These are phyloP conservation scores for Sminthopsis crassicaudata DNA, from an alignment of 2,113 vertebrate genomes.

Conservation along the genomic window DNA sequence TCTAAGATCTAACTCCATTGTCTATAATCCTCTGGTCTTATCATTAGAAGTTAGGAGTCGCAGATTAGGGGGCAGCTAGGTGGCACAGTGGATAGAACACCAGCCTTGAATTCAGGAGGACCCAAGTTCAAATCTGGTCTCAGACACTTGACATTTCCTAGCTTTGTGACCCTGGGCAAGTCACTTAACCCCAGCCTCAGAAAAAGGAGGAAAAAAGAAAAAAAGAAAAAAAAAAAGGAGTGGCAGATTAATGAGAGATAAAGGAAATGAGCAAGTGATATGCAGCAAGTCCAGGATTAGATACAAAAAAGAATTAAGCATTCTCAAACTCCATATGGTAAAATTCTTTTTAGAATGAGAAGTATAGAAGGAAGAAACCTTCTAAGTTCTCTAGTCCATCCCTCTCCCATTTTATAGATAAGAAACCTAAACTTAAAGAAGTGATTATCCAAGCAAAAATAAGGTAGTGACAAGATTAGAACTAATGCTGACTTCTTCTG, in stretches of 20 bases:
- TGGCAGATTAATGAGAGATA: background rate
- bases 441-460: background rate
- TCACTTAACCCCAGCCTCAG: no score
- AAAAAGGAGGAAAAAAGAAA: no score
- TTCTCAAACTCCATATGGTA: background rate
- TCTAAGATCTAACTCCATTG: background rate
- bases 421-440: background rate
- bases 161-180: no score
- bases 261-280: background rate
- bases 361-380: background rate
- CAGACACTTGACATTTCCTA: no score
- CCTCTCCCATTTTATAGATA: background rate
- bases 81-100: no score
- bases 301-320: slow-evolving; percentile 13
- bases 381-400: background rate
- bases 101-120: no score
- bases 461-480: background rate
- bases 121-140: no score
- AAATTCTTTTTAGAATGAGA: background rate
- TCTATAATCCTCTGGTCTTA: background rate
- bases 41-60: background rate
- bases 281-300: background rate
- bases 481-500: background rate
- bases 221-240: no score
- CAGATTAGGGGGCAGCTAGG: no score